Evolutionary conservation across 2,888 invertebrate genomes (phyloP).

Genomic region (Leptothorax acervorum): DNA sequence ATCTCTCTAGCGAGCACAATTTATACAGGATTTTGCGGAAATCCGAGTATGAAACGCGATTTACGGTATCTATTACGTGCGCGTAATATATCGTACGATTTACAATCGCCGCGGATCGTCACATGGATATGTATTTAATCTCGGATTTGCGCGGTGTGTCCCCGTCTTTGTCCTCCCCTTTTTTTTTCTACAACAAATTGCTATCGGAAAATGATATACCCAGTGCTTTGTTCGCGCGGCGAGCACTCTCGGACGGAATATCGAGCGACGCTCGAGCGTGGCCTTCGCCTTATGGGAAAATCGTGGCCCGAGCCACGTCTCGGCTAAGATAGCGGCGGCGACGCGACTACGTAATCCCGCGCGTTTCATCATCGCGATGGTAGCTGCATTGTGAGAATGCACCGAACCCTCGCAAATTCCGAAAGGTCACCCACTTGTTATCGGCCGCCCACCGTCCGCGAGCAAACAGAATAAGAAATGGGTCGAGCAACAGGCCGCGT

Average conservation of each 20-base stretch:
- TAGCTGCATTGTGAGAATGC: slow-evolving; percentile 76
- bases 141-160: slow-evolving; percentile 20
- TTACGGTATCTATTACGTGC: slow-evolving; percentile 40
- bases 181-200: not conserved
- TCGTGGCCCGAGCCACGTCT: slow-evolving; percentile 72
- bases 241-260: slow-evolving; percentile 16
- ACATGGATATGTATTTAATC: slow-evolving; percentile 29
- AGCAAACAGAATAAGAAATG: slow-evolving; percentile 16
- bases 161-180: not conserved
- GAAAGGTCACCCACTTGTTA: slow-evolving; percentile 79
- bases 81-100: slow-evolving; percentile 34
- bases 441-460: slow-evolving; percentile 37
- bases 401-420: slow-evolving; percentile 79
- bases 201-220: slow-evolving; percentile 37
- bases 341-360: slow-evolving; percentile 72
- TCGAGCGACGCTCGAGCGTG: slow-evolving; percentile 38
- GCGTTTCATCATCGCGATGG: slow-evolving; percentile 75
- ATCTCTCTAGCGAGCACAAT: slow-evolving; percentile 26
- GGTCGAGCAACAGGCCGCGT: not conserved
- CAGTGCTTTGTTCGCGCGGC: not conserved
- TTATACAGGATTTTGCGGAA: slow-evolving; percentile 48
- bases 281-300: slow-evolving; percentile 75
- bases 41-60: slow-evolving; percentile 46
- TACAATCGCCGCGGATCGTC: slow-evolving; percentile 23
- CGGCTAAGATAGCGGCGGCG: slow-evolving; percentile 64